Evolutionary conservation across 2,113 vertebrate species (phyloP).

Genomic region (Myiopsitta monachus): DNA sequence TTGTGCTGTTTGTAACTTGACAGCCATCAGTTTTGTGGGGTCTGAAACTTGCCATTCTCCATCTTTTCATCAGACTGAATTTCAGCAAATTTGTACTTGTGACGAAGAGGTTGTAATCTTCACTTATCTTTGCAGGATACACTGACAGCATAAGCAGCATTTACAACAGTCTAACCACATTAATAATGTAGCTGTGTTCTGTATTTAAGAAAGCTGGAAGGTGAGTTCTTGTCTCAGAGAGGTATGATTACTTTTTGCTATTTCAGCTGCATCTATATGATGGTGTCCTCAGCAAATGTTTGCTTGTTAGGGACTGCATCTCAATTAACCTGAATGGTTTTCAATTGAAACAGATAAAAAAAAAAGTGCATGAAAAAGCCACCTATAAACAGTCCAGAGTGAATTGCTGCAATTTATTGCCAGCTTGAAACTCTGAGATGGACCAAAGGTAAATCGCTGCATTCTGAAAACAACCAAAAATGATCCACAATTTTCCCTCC

Average conservation of each 20-base stretch:
- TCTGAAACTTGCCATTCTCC: neutral
- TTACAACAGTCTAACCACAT: neutral
- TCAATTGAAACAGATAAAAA: constrained; percentile 10
- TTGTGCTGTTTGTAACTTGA: neutral
- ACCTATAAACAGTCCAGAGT: neutral
- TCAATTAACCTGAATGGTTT: constrained; percentile 23
- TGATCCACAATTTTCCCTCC: neutral
- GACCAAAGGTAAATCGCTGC: constrained; percentile 10
- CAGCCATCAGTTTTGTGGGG: neutral
- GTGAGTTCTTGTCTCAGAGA: neutral
- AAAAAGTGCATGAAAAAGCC: neutral
- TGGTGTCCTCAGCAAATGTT: neutral
- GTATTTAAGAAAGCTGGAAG: neutral
- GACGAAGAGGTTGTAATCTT: neutral
- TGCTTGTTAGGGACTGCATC: neutral
- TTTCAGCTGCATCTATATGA: neutral
- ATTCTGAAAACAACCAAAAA: constrained; percentile 3
- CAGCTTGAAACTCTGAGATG: neutral
- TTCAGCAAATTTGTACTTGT: neutral
- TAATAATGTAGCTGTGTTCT: neutral
- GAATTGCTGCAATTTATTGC: constrained; percentile 31
- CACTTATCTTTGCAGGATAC: neutral
- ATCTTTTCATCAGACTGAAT: neutral
- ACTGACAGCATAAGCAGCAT: neutral
- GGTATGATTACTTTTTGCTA: neutral